phyloP scores from a whole-genome alignment of 2,797 vertebrate species.

The Zalophus californianus region DNA sequence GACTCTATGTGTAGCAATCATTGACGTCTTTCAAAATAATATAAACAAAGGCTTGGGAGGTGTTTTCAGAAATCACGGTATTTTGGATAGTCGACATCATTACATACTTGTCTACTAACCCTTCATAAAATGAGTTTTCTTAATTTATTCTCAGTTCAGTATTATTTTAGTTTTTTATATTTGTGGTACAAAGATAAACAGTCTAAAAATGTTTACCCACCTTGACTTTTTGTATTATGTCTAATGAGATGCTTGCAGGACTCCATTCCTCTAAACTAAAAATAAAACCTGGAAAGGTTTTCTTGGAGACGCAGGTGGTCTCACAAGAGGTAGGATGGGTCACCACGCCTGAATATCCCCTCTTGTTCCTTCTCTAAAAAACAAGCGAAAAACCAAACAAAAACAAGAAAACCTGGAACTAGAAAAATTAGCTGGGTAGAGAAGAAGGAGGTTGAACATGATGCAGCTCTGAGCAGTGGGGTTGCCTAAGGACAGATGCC shows the following conservation, averaged over 20 bases:
- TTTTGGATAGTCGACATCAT: constrained; percentile 14
- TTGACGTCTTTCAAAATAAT: constrained; percentile 35
- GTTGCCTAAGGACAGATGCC: not conserved
- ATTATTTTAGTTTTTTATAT: not conserved
- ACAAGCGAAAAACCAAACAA: not conserved
- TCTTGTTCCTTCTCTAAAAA: not conserved
- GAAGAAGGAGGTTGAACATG: not conserved
- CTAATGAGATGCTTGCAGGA: not conserved
- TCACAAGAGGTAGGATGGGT: not conserved
- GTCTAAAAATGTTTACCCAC: constrained; percentile 16
- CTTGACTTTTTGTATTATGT: not conserved
- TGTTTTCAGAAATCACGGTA: constrained; percentile 38
- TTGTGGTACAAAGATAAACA: constrained; percentile 24
- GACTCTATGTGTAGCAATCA: not conserved
- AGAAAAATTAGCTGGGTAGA: not conserved
- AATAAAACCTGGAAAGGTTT: constrained; percentile 43
- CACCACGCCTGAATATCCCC: not conserved
- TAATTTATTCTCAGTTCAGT: constrained; percentile 49
- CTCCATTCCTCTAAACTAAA: not conserved
- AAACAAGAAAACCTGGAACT: not conserved
- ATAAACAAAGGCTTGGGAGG: constrained; percentile 18
- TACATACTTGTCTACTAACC: not conserved
- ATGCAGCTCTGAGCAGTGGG: not conserved
- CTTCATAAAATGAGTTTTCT: constrained; percentile 24
- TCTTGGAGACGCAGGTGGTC: not conserved